Percentiles rank a stretch among this genome's conserved stretches.
These are phyloP conservation scores for Parnassius glacialis DNA, from an alignment of 2,888 invertebrate species.

Conservation along the genomic window DNA sequence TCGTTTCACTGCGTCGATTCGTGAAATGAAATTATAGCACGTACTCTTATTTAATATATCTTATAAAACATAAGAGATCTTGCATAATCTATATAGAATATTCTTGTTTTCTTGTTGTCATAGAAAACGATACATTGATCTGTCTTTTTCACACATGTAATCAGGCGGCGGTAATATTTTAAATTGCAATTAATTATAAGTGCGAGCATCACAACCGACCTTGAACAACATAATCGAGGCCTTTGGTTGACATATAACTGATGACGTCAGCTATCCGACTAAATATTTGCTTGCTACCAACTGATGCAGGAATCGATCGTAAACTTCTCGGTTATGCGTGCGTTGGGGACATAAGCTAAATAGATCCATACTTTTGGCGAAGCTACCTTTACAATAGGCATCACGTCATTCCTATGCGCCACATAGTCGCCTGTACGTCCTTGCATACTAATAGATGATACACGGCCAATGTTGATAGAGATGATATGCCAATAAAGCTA, in stretches of 20 bases:
- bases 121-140: no score
- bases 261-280: slow-evolving; percentile 11
- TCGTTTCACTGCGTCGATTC: slow-evolving; percentile 25
- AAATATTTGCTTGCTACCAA: slow-evolving; percentile 14
- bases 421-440: slow-evolving; percentile 45
- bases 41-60: no score
- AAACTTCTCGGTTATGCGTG: slow-evolving; percentile 47
- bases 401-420: slow-evolving; percentile 60
- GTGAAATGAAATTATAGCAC: neutral
- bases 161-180: no score
- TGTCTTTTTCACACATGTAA: no score
- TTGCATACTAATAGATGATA: slow-evolving; percentile 64
- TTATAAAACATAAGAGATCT: no score
- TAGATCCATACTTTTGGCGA: slow-evolving; percentile 59
- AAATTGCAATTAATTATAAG: no score
- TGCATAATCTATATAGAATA: no score
- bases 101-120: no score
- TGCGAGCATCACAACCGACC: no score
- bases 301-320: slow-evolving; percentile 39
- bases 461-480: slow-evolving; percentile 39
- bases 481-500: slow-evolving; percentile 31
- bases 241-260: neutral
- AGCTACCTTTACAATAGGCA: slow-evolving; percentile 55
- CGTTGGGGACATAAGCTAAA: slow-evolving; percentile 30
- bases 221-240: no score